Conservation (phyloP, 2,888 invertebrate species). For the Lasius platythorax region DNA sequence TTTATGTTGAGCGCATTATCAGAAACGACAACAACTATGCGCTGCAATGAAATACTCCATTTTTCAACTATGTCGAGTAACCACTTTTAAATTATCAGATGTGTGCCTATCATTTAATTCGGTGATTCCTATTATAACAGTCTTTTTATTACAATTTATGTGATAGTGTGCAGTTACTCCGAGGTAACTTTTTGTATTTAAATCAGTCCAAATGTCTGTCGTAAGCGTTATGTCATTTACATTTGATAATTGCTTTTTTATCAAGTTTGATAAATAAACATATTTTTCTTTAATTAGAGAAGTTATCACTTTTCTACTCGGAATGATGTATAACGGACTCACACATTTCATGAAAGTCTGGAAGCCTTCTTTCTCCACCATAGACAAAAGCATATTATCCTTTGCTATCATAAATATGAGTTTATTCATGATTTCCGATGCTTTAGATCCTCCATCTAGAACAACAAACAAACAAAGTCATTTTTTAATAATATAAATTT, state of each 20-base stretch:
- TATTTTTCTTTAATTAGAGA: constrained; percentile 1
- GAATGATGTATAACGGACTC: neutral
- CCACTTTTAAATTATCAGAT: neutral
- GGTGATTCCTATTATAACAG: neutral
- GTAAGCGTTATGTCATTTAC: neutral
- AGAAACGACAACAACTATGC: neutral
- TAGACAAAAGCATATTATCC: neutral
- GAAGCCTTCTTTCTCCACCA: constrained; percentile 25
- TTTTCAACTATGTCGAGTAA: neutral
- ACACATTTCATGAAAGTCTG: neutral
- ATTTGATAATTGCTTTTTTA: neutral
- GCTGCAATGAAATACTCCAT: neutral
- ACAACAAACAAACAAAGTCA: too few species aligned
- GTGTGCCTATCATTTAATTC: constrained; percentile 1
- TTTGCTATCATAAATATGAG: neutral
- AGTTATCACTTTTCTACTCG: constrained; percentile 34
- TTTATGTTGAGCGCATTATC: neutral
- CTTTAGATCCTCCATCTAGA: too few species aligned
- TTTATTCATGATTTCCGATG: too few species aligned
- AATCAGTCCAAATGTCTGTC: constrained; percentile 10
- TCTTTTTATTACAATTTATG: neutral
- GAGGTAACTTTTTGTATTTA: constrained; percentile 16
- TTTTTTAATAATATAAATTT: too few species aligned
- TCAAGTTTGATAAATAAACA: neutral
- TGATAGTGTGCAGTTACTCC: constrained; percentile 22